phyloP scores from a whole-genome alignment of 2,113 vertebrate genomes.

The Himantopus leucocephalus region DNA sequence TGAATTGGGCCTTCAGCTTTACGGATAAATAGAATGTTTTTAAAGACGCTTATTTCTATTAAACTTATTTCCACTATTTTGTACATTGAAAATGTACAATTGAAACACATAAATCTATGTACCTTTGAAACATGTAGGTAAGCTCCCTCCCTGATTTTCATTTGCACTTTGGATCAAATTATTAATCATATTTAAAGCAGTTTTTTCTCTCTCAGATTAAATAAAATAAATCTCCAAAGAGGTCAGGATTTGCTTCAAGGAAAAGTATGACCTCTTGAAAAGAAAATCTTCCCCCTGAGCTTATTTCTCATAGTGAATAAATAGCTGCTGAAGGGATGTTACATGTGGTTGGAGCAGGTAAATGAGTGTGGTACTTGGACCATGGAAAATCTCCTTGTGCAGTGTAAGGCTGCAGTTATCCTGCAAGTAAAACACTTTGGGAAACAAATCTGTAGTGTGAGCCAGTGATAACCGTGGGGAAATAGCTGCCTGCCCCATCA shows the following conservation, averaged over 20 bases:
- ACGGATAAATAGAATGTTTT: neutral
- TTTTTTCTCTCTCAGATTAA: neutral
- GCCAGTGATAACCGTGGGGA: neutral
- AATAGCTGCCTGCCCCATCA: rapidly evolving
- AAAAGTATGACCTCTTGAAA: neutral
- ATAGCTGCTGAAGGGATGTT: neutral
- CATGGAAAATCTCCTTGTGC: neutral
- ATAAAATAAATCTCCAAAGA: neutral
- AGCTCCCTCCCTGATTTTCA: neutral
- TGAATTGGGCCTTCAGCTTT: neutral
- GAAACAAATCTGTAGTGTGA: neutral
- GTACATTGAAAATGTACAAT: neutral
- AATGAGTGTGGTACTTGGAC: neutral
- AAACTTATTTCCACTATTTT: neutral
- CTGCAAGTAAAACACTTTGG: neutral
- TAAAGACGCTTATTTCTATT: neutral
- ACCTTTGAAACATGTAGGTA: neutral
- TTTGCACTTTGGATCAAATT: neutral
- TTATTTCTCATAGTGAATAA: neutral
- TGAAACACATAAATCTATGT: neutral
- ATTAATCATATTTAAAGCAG: neutral
- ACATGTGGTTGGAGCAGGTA: neutral
- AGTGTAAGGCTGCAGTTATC: neutral
- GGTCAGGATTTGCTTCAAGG: neutral
- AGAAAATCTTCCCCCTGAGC: neutral